Evolutionary conservation across 2,797 vertebrate species (phyloP).

Genomic region (Phrynocephalus guinanensis): DNA sequence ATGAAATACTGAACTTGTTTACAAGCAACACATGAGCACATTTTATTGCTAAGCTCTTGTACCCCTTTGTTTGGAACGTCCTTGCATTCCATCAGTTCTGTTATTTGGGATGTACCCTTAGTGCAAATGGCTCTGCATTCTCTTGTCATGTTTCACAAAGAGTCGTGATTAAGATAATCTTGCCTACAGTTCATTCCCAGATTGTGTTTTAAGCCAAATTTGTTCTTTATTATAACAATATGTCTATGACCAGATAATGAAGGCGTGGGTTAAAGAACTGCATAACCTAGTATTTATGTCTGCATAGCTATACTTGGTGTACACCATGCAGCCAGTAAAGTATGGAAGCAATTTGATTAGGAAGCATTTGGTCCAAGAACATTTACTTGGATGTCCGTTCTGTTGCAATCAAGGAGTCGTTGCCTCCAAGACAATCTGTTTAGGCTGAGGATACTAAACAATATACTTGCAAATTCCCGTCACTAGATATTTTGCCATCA

Average conservation of each 20-base stretch:
- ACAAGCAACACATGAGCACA: not conserved
- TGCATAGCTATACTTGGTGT: not conserved
- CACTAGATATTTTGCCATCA: conserved; percentile 1
- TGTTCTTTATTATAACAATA: conserved; percentile 30
- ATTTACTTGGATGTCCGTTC: not conserved
- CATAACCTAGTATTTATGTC: not conserved
- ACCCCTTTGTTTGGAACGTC: not conserved
- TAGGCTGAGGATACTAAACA: not conserved
- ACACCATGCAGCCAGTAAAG: not conserved
- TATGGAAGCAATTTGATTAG: not conserved
- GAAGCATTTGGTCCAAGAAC: not conserved
- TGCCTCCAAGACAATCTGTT: conserved; percentile 15
- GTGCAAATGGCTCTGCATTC: not conserved
- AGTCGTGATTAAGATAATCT: not conserved
- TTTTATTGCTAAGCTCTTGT: not conserved
- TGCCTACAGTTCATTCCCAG: conserved; percentile 3
- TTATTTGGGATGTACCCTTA: conserved; percentile 1
- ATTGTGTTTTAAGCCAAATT: conserved; percentile 24
- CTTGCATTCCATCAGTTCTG: not conserved
- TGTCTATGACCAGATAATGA: not conserved
- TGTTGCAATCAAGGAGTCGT: not conserved
- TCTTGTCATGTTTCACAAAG: not conserved
- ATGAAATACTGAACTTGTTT: not conserved
- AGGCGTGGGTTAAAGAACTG: not conserved
- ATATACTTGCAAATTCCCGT: not conserved